Base-by-base conservation (phyloP, 2,888 invertebrate species). In the Aelia acuminata region DNA sequence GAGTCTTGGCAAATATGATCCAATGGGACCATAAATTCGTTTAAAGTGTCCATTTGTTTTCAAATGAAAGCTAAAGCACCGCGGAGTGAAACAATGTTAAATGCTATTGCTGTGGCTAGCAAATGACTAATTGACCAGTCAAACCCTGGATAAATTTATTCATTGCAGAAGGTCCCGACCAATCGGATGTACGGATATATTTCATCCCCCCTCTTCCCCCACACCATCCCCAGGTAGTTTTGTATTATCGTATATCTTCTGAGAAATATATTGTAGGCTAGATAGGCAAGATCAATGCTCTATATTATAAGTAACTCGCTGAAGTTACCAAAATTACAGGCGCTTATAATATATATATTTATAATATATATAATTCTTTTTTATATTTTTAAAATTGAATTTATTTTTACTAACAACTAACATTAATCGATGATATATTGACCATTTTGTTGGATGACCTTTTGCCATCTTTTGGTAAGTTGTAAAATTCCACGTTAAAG, bases 101-200 rank as follows among this genome's bases (percentile, higher is more conserved):
- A 70, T 70, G 63, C 35, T 70, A 70, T n/a, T n/a, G n/a, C n/a
- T 35, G 63, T 70, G 63, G 63, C 31, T 70, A 70, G 10, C 31
- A 70, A 70, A 70, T 70, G 63, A 70, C 63, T 70, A 70, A 70
- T 70, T 70, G 63, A 70, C 31, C 63, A 35, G 63, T 70, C 63
- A 70, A 35, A 35, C 4, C 18, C 5, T 18, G 63, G 31, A 70
- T 70, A 70, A 70, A 70, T 70, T 70, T 70, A 70, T 70, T 70
- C 63, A 70, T 70, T 70, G 63, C 63, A 70, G 63, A 70, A 70
- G 63, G 63, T 70, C 63, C 63, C 35, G 26, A 35, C 63, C 63
- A 70, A 70, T 70, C 63, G 63, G 63, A 35, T 31, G 63, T 18
- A 31, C 31, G 63, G 8, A 70, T 70, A 35, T 70, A 70, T 70